Conservation (phyloP, 2,113 vertebrate species). For the Ramphastos sulfuratus region DNA sequence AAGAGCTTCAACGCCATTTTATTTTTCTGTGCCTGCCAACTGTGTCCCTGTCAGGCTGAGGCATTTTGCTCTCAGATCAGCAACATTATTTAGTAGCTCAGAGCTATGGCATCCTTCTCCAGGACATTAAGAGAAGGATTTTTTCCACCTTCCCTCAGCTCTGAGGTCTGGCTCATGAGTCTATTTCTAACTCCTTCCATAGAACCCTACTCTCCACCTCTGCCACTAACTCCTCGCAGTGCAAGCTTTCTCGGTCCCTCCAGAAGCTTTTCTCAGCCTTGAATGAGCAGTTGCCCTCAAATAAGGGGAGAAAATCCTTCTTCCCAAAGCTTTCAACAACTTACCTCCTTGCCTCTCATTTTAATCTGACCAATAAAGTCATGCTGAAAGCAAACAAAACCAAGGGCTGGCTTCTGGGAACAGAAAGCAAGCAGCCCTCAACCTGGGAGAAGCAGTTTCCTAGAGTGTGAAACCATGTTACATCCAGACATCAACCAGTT, state of each 20-base stretch:
- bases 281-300: not conserved
- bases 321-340: not conserved
- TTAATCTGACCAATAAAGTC: not conserved
- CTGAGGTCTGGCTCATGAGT: not conserved
- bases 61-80: not conserved
- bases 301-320: not conserved
- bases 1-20: not conserved
- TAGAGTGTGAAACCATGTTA: not conserved
- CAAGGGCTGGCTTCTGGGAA: fast-evolving
- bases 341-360: not conserved
- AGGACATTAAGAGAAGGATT: not conserved
- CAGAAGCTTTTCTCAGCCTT: not conserved
- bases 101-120: not conserved
- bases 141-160: not conserved
- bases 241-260: not conserved
- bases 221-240: not conserved
- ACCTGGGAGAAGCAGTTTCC: not conserved
- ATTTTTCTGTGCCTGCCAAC: not conserved
- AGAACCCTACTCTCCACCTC: not conserved
- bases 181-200: not conserved
- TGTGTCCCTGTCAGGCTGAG: not conserved
- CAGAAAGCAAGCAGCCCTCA: not conserved
- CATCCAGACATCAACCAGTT: not conserved
- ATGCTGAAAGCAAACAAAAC: not conserved
- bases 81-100: not conserved